A percentile compares a stretch with the other conserved stretches of the same genome.
Conservation (phyloP, 2,797 vertebrate species). For the Acipenser transmontanus region DNA sequence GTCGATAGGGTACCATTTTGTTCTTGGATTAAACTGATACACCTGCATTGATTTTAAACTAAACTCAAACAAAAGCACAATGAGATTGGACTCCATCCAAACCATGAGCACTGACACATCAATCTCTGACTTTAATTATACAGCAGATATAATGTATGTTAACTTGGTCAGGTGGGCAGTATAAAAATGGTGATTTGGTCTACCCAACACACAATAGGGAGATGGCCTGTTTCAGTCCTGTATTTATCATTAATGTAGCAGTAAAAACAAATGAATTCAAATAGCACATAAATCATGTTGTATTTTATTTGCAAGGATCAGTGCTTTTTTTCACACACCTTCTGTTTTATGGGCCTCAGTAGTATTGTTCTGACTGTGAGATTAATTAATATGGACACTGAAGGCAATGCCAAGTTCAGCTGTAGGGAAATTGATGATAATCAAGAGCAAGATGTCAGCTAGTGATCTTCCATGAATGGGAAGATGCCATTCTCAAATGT, state of each 20-base stretch:
- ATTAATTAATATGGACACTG: not conserved
- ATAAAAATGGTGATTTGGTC: not conserved
- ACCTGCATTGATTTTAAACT: too few species aligned
- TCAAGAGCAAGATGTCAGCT: not conserved
- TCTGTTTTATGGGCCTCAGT: not conserved
- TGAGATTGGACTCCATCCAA: too few species aligned
- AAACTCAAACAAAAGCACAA: too few species aligned
- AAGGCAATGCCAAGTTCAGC: not conserved
- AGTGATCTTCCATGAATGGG: not conserved
- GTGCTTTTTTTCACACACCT: not conserved
- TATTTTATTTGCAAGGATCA: not conserved
- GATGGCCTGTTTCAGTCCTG: not conserved
- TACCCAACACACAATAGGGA: not conserved
- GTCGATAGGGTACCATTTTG: too few species aligned
- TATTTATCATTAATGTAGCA: not conserved
- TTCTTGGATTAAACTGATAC: too few species aligned
- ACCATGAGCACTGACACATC: too few species aligned
- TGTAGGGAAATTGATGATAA: slow-evolving; percentile 1
- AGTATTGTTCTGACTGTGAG: not conserved
- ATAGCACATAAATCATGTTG: not conserved
- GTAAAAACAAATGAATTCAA: not conserved
- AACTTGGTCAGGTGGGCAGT: too few species aligned
- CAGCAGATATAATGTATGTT: too few species aligned
- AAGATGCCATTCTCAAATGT: not conserved
- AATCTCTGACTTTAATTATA: too few species aligned